Conservation (phyloP, 2,113 vertebrate species). For the Carassius carassius region DNA sequence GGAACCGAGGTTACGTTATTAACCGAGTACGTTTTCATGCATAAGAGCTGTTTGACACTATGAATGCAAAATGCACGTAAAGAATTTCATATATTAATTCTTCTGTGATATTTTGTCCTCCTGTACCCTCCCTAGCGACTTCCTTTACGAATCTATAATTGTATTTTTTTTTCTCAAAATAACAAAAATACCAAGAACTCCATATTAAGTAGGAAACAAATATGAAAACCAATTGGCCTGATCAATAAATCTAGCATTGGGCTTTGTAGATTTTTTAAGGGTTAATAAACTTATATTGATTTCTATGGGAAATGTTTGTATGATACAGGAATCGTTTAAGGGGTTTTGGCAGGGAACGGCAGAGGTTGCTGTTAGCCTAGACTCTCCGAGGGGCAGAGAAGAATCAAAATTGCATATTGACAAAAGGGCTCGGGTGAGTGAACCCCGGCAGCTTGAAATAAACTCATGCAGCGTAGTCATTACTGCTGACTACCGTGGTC, state of each 20-base stretch:
- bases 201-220: constrained; percentile 83
- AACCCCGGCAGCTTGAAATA: constrained; percentile 92
- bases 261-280: constrained; percentile 81
- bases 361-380: constrained; percentile 63
- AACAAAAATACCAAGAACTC: constrained; percentile 74
- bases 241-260: constrained; percentile 90
- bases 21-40: too few relatives aligned
- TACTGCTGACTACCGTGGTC: constrained; percentile 83
- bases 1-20: too few relatives aligned
- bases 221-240: constrained; percentile 79
- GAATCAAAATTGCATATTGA: constrained; percentile 98
- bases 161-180: constrained; percentile 75
- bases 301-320: constrained; percentile 91
- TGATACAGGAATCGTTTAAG: constrained; percentile 87
- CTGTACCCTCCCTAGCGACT: background rate
- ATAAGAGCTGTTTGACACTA: background rate
- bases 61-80: background rate
- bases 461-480: constrained; percentile 87
- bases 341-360: constrained; percentile 38
- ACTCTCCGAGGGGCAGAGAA: constrained; percentile 86
- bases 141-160: constrained; percentile 79
- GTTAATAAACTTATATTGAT: constrained; percentile 95
- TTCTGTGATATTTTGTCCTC: too few relatives aligned
- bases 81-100: too few relatives aligned
- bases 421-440: constrained; percentile 86